A percentile compares a stretch with the other conserved stretches of the same genome.
Conservation (phyloP, 2,113 vertebrate genomes). For the Nothobranchius kuhntae region DNA sequence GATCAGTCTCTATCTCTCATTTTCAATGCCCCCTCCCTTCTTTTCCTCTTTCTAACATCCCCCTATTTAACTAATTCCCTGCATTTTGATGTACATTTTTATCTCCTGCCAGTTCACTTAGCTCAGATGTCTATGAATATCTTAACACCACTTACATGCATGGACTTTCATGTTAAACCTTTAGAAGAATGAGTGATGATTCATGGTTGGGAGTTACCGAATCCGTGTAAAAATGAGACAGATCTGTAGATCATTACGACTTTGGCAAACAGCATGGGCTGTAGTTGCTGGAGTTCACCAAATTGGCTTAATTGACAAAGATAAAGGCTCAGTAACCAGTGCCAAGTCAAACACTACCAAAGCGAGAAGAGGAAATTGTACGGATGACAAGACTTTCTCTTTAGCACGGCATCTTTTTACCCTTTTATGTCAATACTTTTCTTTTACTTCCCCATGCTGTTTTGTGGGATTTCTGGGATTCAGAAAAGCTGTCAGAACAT, state of each 20-base stretch:
- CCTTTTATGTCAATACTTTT: constrained; percentile 42
- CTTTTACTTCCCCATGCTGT: constrained; percentile 19
- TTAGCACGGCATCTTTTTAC: constrained; percentile 41
- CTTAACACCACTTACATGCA: constrained; percentile 24
- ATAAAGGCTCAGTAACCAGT: constrained; percentile 46
- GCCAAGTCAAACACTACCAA: constrained; percentile 61
- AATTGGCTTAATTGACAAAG: constrained; percentile 60
- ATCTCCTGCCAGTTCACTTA: constrained; percentile 61
- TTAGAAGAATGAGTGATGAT: constrained; percentile 25
- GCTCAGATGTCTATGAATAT: constrained; percentile 43
- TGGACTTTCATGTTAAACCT: constrained; percentile 46
- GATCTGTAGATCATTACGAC: constrained; percentile 53
- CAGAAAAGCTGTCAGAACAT: constrained; percentile 46
- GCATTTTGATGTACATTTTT: constrained; percentile 55
- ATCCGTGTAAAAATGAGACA: constrained; percentile 28
- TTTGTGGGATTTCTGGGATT: constrained; percentile 24
- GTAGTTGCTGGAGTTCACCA: constrained; percentile 45
- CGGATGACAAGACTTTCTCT: constrained; percentile 52
- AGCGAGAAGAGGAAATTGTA: constrained; percentile 50
- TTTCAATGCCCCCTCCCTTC: constrained; percentile 28
- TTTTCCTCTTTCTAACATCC: constrained; percentile 27
- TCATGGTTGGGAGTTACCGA: constrained; percentile 20
- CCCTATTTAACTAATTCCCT: constrained; percentile 53
- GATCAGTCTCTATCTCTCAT: constrained; percentile 65
- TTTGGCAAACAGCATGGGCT: constrained; percentile 41